These are phyloP conservation scores for Ceyx melanurus DNA, from an alignment of 2,113 vertebrate genomes.

Conservation along the genomic window DNA sequence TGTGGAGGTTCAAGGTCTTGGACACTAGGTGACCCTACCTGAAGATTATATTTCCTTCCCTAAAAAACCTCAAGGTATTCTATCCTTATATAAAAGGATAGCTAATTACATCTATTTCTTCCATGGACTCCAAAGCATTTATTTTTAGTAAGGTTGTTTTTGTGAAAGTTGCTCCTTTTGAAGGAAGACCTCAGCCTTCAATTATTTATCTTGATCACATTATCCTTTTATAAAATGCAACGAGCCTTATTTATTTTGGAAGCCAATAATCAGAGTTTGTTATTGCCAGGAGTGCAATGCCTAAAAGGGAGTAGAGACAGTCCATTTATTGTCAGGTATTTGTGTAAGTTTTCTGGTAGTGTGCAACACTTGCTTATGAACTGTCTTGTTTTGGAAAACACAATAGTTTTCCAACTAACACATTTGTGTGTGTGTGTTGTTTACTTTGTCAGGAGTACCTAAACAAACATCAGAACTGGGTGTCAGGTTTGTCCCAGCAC, in stretches of 20 bases:
- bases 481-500: slow-evolving; percentile 93
- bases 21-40: not conserved
- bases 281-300: not conserved
- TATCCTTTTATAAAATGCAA: not conserved
- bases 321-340: not conserved
- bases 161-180: not conserved
- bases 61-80: not conserved
- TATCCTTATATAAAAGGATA: not conserved
- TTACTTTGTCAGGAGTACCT: slow-evolving; percentile 84
- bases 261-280: not conserved
- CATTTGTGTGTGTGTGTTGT: not conserved
- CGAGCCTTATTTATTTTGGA: not conserved
- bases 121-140: not conserved
- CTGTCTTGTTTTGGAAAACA: not conserved
- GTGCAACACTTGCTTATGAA: not conserved
- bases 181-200: not conserved
- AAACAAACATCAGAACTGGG: slow-evolving; percentile 97
- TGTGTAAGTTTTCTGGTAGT: not conserved
- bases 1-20: not conserved
- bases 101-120: not conserved
- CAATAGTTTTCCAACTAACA: not conserved
- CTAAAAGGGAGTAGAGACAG: not conserved
- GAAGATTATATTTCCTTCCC: not conserved
- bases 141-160: not conserved
- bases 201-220: not conserved